Base-by-base conservation (phyloP, 1,140 invertebrate species). In the Acromyrmex echinatior region DNA sequence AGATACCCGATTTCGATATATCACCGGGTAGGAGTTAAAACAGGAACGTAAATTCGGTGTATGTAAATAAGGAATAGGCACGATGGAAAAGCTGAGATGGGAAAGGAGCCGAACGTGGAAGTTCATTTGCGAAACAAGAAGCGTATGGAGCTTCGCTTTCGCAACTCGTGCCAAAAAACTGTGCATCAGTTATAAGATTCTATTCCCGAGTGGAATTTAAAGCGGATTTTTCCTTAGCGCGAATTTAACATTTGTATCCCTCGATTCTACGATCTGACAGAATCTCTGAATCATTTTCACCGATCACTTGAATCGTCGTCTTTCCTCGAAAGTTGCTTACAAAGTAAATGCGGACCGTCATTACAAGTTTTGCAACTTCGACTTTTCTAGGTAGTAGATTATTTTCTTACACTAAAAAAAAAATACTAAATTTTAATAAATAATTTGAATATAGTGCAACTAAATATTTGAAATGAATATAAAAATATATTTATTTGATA, bases 1-100 rank as follows among this genome's bases (percentile, higher is more conserved):
- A 76, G 56, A 76, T 76, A 76, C 25, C 25, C 70, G 70, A 84
- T 84, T 62, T 63, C 80, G 80, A 84, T 84, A 62, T 84, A 76
- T 84, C 70, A 76, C 14, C 56, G 28, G 39, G 39, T 63, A 76
- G 10, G 58, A 58, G n/a, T n/a, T 60, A 76, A 84, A 84, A 76
- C 31, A 76, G 70, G 28, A 76, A 84, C 58, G 80, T 88, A 80
- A 66, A 86, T 80, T 80, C 60, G 49, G 31, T 51, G 12, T 66
- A 58, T 81, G 76, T 56, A 77, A 86, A 79, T 31, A 53, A 79
- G 56, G 45, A 14, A n/a, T 60, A n/a, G 18, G 7, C 70, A 18
- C 21, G 35, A 14, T 7, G 16, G 39, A 25, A 28, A 35, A 3
- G 49, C 14, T 12, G 53, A 49, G 68, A 82, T 51, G 28, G 70